Evolutionary conservation across 1,140 invertebrate genomes (phyloP).

Genomic region (Drosophila ercepeae): DNA sequence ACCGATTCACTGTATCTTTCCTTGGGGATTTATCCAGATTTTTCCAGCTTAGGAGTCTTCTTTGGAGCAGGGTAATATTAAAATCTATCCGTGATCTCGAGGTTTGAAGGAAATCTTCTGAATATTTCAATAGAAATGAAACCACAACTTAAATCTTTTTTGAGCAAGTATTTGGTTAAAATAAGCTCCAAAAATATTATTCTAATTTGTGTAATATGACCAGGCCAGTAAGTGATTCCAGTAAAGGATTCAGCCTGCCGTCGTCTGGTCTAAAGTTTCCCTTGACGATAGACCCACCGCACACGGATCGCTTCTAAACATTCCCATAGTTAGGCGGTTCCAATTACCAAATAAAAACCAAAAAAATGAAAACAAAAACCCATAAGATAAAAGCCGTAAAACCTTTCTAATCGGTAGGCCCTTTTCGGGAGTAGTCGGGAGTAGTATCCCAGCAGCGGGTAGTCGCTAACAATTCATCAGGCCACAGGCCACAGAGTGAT

Average conservation of each 20-base stretch:
- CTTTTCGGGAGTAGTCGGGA: conserved; percentile 1
- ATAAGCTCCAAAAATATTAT: background rate
- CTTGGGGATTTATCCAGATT: background rate
- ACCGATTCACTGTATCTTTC: background rate
- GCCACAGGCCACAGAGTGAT: conserved; percentile 49
- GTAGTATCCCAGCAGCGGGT: conserved; percentile 60
- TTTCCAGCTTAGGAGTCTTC: too few species aligned
- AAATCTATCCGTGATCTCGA: background rate
- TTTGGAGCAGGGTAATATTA: too few species aligned
- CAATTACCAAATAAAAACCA: conserved; percentile 35
- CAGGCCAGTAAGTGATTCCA: background rate
- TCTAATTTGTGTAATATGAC: background rate
- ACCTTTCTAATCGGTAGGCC: conserved; percentile 49
- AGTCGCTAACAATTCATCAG: conserved; percentile 53
- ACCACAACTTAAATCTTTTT: too few species aligned
- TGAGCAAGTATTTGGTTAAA: too few species aligned
- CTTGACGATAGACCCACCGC: conserved; percentile 20
- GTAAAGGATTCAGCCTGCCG: conserved; percentile 6
- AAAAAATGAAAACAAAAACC: conserved; percentile 1
- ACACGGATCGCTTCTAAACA: conserved; percentile 8
- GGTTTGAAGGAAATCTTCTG: too few species aligned
- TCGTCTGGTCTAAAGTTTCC: conserved; percentile 42
- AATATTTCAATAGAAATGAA: too few species aligned
- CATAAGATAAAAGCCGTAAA: conserved; percentile 1
- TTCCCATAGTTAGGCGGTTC: conserved; percentile 46